Conservation (phyloP, 2,797 vertebrate genomes). For the Macropus fuliginosus region DNA sequence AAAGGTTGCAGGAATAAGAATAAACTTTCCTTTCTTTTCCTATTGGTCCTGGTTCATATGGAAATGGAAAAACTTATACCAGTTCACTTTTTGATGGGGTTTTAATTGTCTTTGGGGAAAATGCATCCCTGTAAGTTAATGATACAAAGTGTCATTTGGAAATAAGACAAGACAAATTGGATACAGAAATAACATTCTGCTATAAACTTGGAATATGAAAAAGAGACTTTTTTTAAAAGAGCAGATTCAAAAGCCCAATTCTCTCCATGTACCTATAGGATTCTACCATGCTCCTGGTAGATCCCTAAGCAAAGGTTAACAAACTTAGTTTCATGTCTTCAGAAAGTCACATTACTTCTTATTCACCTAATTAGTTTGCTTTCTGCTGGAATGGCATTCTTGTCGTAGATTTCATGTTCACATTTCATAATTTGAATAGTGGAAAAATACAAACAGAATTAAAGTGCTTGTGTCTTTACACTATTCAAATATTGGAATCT, state of each 20-base stretch:
- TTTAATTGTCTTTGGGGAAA: background rate
- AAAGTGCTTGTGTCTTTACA: background rate
- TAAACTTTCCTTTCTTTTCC: background rate
- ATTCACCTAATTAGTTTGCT: background rate
- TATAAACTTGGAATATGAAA: background rate
- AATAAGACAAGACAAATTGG: background rate
- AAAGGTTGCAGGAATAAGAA: background rate
- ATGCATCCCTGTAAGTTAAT: background rate
- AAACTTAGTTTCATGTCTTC: background rate
- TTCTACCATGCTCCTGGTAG: background rate
- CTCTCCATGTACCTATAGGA: background rate
- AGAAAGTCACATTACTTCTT: background rate
- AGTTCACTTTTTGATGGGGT: background rate
- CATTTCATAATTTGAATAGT: background rate
- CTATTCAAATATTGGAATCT: background rate
- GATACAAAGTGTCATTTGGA: background rate
- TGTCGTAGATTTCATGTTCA: too few relatives aligned
- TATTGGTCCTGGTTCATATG: background rate
- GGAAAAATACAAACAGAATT: background rate
- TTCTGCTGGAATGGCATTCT: background rate
- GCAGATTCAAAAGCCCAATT: background rate
- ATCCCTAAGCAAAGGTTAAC: background rate
- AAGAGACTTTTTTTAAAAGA: background rate
- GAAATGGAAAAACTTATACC: background rate
- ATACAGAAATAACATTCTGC: background rate